These are phyloP conservation scores for Vulpes vulpes DNA, from an alignment of 2,113 vertebrate species.

Conservation along the genomic window DNA sequence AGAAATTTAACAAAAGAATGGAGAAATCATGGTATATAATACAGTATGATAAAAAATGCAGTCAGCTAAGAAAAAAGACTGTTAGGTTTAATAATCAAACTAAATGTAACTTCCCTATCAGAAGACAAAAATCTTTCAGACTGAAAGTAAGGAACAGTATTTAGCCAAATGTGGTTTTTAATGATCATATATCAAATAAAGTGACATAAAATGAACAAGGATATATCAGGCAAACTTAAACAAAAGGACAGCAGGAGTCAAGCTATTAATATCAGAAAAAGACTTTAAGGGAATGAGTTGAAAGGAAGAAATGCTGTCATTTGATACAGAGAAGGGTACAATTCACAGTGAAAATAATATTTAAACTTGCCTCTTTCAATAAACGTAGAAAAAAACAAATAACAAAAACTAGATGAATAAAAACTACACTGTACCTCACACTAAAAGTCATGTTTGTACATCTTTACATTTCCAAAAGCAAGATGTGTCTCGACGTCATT, in stretches of 20 bases:
- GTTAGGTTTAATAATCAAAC: background rate
- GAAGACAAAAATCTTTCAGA: background rate
- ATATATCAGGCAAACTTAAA: background rate
- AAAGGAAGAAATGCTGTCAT: background rate
- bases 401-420: background rate
- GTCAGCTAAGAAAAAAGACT: background rate
- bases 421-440: background rate
- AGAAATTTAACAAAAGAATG: background rate
- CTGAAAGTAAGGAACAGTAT: background rate
- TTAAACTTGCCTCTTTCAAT: background rate
- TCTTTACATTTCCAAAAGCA: background rate
- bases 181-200: background rate
- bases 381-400: background rate
- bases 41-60: background rate
- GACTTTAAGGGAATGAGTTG: background rate
- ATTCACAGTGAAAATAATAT: background rate
- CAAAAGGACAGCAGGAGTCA: background rate
- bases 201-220: background rate
- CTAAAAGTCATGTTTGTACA: background rate
- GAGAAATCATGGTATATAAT: conserved; percentile 1
- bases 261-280: conserved; percentile 9
- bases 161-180: conserved; percentile 13
- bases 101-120: background rate
- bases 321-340: background rate
- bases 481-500: background rate